Evolutionary conservation across 2,113 vertebrate genomes (phyloP).

Genomic region (Zosterops pallidus): DNA sequence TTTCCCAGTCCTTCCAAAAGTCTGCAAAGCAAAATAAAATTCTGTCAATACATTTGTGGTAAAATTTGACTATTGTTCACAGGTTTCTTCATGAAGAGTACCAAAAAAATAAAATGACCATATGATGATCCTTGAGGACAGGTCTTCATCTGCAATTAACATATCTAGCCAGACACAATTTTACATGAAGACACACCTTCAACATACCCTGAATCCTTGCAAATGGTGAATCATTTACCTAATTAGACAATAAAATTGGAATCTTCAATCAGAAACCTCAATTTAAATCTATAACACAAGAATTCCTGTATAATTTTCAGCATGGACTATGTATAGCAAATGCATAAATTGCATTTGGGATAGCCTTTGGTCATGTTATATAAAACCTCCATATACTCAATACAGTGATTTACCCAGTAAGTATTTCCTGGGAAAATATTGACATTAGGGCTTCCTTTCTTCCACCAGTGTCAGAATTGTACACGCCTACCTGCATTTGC

Average conservation of each 20-base stretch:
- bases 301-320: neutral
- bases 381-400: neutral
- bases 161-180: neutral
- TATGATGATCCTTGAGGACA: neutral
- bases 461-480: neutral
- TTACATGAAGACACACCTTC: neutral
- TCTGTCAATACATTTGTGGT: neutral
- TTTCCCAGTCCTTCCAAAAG: neutral
- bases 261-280: neutral
- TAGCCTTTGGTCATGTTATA: neutral
- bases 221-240: neutral
- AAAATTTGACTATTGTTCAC: neutral
- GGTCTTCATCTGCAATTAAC: neutral
- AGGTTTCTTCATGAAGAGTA: neutral
- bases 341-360: neutral
- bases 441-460: neutral
- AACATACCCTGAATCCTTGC: neutral
- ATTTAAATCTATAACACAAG: neutral
- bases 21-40: neutral
- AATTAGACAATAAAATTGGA: neutral
- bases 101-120: fast-evolving
- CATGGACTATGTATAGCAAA: neutral
- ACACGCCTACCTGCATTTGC: neutral
- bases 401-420: neutral
- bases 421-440: neutral